Evolutionary conservation across 2,797 vertebrate species (phyloP), one percentile per base, ranked within the genome.

Genomic region (Saxicola maurus): DNA sequence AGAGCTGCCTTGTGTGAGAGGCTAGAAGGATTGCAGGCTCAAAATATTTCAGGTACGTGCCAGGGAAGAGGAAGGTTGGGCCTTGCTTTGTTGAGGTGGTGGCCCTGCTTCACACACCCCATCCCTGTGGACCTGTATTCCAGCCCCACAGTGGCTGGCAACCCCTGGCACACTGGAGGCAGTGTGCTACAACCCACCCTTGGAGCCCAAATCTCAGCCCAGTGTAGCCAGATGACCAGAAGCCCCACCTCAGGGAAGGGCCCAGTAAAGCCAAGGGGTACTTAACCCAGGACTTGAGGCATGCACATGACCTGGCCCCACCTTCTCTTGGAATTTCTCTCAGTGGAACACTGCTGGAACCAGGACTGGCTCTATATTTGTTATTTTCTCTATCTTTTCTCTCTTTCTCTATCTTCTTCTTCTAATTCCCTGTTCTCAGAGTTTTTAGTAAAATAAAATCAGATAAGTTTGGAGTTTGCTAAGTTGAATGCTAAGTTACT

Each of bases 31-130:
- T 5, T 30, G 20, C 4, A 9, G 27, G 31, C 27, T 72, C 19
- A 24, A 72, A 56, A 46, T 3, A 37, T 13, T 45, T 56, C 42
- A 30, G 52, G 20, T 1, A 0, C 1, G 1, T 24, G 25, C 10
- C 13, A 4, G 27, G 14, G 18, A 45, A 56, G n/a, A 31, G 11
- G 11, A 55, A 71, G 14, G 14, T 11, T 45, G 6, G 40, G n/a
- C n/a, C n/a, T 35, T 71, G 52, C 25, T 28, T 35, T 28, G n/a
- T 23, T 71, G 52, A 71, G n/a, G 8, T 45, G n/a, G 27, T 55
- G 38, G 52, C 40, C 25, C 40, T 71, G 25, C n/a, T 56, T 16
- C 25, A 28, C 19, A 55, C 40, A 45, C 19, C 40, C 24, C 14
- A 28, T 23, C 25, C 8, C 18, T 45, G 25, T 43, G 51, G 40